Base-by-base conservation (phyloP, 2,797 vertebrate species). In the Apogon hyalosoma region DNA sequence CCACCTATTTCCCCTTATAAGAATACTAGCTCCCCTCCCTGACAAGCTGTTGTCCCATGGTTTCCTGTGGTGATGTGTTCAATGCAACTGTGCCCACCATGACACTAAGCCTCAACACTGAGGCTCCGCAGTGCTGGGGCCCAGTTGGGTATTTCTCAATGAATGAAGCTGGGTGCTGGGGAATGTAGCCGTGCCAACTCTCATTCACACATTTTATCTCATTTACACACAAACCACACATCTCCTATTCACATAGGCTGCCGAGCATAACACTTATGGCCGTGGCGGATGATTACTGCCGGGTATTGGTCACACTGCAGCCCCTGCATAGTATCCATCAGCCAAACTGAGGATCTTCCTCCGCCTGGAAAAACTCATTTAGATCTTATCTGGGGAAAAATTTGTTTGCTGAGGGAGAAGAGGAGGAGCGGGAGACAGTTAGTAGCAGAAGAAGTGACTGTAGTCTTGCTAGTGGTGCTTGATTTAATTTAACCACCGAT, bases 351-450 rank as follows among this genome's bases (percentile, higher is more conserved):
- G 80, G 83, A 86, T 89, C 90, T 84, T 80, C 70, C 88, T 82
- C 84, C 31, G 88, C 90, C 88, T 87, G 87, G 88, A 90, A 92
- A 93, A 93, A 93, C 93, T 93, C 91, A 95, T 95, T 94, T 93
- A 94, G 93, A 94, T 93, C 90, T 88, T 92, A 94, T 93, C 93
- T 92, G 84, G 88, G 87, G 83, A 85, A 91, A 92, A 92, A 92
- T 89, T 88, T 85, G 91, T 92, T 91, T 89, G 82, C 83, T 16
- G 81, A 69, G 78, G 50, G 81, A 84, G 69, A 74, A 63, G 72
- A 12, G 8, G 28, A 1, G 11, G 16, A 28, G n/a, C 2, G 36
- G 3, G 71, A 81, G 71, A 72, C 49, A 75, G 78, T 75, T 70
- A 60, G 78, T 40, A n/a, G 75, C 53, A 19, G 76, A 58, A 85